These are phyloP conservation scores for Phaedon cochleariae DNA, from an alignment of 2,888 invertebrate genomes.

Conservation along the genomic window DNA sequence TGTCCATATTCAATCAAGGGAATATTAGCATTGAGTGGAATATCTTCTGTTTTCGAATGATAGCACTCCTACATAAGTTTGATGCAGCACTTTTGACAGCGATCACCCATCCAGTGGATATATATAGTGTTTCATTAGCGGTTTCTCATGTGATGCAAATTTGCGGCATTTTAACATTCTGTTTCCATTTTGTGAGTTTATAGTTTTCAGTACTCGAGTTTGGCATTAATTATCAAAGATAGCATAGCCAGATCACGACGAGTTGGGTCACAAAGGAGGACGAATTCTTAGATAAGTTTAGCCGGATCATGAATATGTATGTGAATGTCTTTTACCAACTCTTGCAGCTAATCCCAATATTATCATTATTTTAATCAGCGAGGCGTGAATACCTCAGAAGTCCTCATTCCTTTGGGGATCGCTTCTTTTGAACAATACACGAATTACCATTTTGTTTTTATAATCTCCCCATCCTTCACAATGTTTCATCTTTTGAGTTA, in stretches of 20 bases:
- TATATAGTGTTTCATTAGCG: not conserved
- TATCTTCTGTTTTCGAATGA: no score
- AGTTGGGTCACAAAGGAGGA: slow-evolving; percentile 50
- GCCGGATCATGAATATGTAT: slow-evolving; percentile 54
- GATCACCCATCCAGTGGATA: not conserved
- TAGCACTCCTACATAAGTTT: no score
- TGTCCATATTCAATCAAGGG: no score
- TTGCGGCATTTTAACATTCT: slow-evolving; percentile 55
- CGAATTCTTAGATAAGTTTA: slow-evolving; percentile 53
- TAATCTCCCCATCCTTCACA: no score
- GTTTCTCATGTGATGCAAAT: slow-evolving; percentile 52
- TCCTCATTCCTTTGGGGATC: slow-evolving; percentile 5
- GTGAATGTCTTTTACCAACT: slow-evolving; percentile 52
- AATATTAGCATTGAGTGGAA: no score
- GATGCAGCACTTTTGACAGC: not conserved
- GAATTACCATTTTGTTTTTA: not conserved
- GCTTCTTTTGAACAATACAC: not conserved
- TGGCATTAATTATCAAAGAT: slow-evolving; percentile 54
- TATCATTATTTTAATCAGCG: slow-evolving; percentile 44
- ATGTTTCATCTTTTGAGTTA: no score
- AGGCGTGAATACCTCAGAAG: slow-evolving; percentile 19
- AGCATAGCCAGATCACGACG: slow-evolving; percentile 46
- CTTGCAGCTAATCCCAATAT: slow-evolving; percentile 52
- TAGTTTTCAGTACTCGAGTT: slow-evolving; percentile 54
- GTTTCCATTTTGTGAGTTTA: slow-evolving; percentile 58